Conservation (phyloP, 2,888 invertebrate genomes). For the Oscheius onirici region DNA sequence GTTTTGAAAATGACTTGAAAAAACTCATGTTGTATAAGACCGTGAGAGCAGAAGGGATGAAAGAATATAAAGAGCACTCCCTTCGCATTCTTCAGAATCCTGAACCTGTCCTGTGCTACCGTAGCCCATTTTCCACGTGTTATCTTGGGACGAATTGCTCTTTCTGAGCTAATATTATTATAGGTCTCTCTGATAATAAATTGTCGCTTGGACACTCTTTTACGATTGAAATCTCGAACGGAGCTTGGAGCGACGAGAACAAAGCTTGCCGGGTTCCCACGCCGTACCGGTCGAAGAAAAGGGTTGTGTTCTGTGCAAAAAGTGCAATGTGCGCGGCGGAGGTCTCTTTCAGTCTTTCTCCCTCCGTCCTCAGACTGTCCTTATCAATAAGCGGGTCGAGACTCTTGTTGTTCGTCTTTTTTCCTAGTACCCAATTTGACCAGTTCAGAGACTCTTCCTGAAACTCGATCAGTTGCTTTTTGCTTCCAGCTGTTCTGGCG, state of each 20-base stretch:
- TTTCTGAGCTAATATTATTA: slow-evolving; percentile 32
- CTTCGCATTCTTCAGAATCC: too few species aligned
- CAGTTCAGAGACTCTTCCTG: too few species aligned
- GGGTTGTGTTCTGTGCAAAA: not conserved
- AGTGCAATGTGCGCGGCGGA: too few species aligned
- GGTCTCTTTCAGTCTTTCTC: slow-evolving; percentile 17
- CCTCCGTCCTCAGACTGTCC: not conserved
- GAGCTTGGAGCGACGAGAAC: not conserved
- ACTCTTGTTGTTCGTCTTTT: too few species aligned
- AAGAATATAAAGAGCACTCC: too few species aligned
- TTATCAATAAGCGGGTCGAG: too few species aligned
- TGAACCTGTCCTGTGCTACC: slow-evolving; percentile 6
- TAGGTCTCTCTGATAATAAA: slow-evolving; percentile 28
- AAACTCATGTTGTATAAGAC: too few species aligned
- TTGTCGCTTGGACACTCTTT: slow-evolving; percentile 4
- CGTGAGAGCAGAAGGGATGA: too few species aligned
- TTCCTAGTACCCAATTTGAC: too few species aligned
- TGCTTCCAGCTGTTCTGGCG: too few species aligned
- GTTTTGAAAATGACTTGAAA: too few species aligned
- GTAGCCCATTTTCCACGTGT: slow-evolving; percentile 21
- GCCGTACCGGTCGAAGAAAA: not conserved
- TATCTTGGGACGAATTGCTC: slow-evolving; percentile 17
- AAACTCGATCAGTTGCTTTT: too few species aligned
- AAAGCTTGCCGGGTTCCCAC: not conserved
- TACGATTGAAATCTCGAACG: not conserved